Evolutionary conservation across 2,888 invertebrate genomes (phyloP), one percentile per base, ranked within the genome.

Genomic region (Ctenicera cuprea): DNA sequence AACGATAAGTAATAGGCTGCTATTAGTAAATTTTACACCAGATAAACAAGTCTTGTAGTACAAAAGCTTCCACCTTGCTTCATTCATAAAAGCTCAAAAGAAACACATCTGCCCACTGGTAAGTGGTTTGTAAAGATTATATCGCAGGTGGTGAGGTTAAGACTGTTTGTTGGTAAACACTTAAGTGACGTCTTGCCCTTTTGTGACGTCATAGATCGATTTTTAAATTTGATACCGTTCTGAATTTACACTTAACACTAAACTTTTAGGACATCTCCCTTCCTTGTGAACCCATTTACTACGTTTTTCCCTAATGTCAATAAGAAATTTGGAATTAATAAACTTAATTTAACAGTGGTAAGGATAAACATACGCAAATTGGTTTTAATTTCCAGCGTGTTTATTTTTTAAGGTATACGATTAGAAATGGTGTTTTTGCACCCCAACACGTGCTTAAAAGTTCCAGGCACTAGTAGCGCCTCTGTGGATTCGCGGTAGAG

Each of bases 51-150:
- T 22, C 41, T 50, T 48, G 14, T 14, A 37, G 52, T 14, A 52
- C 20, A 41, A 66, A 66, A 66, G 54, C 37, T 66, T 66, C 50
- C 65, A 66, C 65, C 65, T 66, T 66, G 50, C 57, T 54, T 54
- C 67, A 68, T 63, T 59, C 71, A 71, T 71, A 57, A 30, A 71
- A 52, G 16, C 45, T 22, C 16, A 41, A 67, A 62, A 30, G 41
- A 67, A 57, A 62, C 33, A 68, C 73, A 72, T 71, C 68, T 68
- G 62, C 20, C 61, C 33, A 22, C 38, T 43, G 41, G 74, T 77
- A 77, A 76, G 76, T 70, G 76, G 74, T 76, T 73, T 74, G 72
- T 74, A 74, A 74, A 74, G 76, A 76, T 76, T 75, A 57, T 65
- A 74, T 70, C 65, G 66, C 77, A 77, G 77, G 77, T 77, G 76